Evolutionary conservation across 2,888 invertebrate genomes (phyloP).

Genomic region (Eristalis pertinax): DNA sequence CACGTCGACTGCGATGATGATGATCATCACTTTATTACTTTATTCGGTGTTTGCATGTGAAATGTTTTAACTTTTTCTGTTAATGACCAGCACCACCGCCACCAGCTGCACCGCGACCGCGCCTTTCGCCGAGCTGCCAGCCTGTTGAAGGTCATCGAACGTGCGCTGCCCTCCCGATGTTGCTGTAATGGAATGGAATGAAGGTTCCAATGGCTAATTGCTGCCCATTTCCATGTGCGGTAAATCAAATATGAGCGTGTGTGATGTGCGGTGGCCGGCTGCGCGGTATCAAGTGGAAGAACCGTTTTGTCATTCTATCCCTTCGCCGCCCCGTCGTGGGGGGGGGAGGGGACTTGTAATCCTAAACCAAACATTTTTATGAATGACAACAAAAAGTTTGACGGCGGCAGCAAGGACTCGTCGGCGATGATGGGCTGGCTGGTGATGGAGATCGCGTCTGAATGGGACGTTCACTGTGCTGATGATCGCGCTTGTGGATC

Average conservation of each 20-base stretch:
- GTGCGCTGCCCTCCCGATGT: background rate
- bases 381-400: conserved; percentile 46
- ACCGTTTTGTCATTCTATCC: conserved; percentile 48
- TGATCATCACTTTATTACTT: conserved; percentile 63
- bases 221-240: conserved; percentile 31
- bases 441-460: background rate
- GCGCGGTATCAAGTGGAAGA: conserved; percentile 30
- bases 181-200: background rate
- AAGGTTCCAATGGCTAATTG: conserved; percentile 27
- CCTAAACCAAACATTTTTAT: conserved; percentile 57
- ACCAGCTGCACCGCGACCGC: background rate
- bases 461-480: too few relatives aligned
- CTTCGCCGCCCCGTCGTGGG: background rate
- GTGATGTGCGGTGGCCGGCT: background rate
- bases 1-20: conserved; percentile 29
- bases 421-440: background rate
- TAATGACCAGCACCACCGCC: conserved; percentile 49
- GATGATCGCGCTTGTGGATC: background rate
- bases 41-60: conserved; percentile 69
- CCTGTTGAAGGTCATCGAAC: conserved; percentile 63
- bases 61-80: conserved; percentile 68
- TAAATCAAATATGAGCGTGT: conserved; percentile 30
- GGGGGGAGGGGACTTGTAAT: conserved; percentile 33
- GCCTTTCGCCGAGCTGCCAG: background rate
- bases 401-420: conserved; percentile 10